These are phyloP conservation scores for Campoplex nolae DNA, from an alignment of 2,888 invertebrate genomes.

Conservation along the genomic window DNA sequence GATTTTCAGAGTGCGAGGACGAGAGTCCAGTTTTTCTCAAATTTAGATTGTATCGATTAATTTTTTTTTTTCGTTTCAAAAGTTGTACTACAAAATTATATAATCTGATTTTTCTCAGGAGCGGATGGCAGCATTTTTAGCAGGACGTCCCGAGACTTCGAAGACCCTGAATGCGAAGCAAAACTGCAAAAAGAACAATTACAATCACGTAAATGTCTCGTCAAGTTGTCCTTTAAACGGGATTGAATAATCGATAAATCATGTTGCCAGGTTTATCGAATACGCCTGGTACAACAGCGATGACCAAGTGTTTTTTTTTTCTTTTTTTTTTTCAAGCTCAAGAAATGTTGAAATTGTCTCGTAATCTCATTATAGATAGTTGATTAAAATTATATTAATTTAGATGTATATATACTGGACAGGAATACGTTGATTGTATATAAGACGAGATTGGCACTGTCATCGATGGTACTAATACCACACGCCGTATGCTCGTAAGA, in stretches of 20 bases:
- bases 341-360: not conserved
- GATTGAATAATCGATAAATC: slow-evolving; percentile 76
- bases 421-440: not conserved
- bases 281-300: not conserved
- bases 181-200: slow-evolving; percentile 84
- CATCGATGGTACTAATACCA: not conserved
- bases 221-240: slow-evolving; percentile 77
- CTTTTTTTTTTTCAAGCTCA: not conserved
- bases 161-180: slow-evolving; percentile 85
- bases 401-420: not conserved
- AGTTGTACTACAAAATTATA: slow-evolving; percentile 28
- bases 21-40: not conserved
- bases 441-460: slow-evolving; percentile 1
- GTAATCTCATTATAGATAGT: not conserved
- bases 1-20: too few relatives aligned
- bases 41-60: too few relatives aligned
- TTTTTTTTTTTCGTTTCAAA: not conserved
- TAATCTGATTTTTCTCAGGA: slow-evolving; percentile 84
- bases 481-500: not conserved
- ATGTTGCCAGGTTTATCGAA: not conserved
- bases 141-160: slow-evolving; percentile 88
- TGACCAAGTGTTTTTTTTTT: not conserved
- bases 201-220: slow-evolving; percentile 77
- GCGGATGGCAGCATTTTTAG: slow-evolving; percentile 88
- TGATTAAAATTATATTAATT: not conserved